phyloP scores from a whole-genome alignment of 2,113 vertebrate species.

The Mus musculus region GRCm39 chr6:77940001-77940500 shows the following conservation, averaged over 20 bases:
- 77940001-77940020: not conserved
- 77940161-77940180: not conserved
- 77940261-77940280: not conserved
- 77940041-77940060: not conserved
- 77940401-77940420: not conserved
- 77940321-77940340: not conserved
- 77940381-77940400: not conserved
- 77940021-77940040: conserved; percentile 19
- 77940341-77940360: not conserved
- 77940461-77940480: not conserved
- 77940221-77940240: not conserved
- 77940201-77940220: not conserved
- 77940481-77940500: not conserved
- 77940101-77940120: not conserved
- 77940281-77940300: conserved; percentile 37
- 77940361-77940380: not conserved
- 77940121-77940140: not conserved
- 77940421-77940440: not conserved
- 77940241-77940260: not conserved
- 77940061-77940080: not conserved
- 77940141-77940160: not conserved
- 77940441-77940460: not conserved
- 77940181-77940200: not conserved
- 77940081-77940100: not conserved
- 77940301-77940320: conserved; percentile 20